A percentile compares a stretch with the other conserved stretches of the same genome.
phyloP scores from a whole-genome alignment of 2,113 vertebrate species.

The Etheostoma spectabile region DNA sequence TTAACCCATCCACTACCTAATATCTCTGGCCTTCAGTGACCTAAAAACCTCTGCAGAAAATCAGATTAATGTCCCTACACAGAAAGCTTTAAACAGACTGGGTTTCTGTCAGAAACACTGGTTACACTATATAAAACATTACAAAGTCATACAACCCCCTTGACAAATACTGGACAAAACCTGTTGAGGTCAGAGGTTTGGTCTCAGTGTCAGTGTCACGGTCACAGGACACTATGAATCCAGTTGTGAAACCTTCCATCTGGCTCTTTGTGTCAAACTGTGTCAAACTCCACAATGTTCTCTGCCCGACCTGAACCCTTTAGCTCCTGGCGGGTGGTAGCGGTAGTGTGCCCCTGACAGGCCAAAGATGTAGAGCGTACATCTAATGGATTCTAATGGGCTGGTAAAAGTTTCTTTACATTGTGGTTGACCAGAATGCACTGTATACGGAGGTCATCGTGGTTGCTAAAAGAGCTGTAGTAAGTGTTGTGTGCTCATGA shows the following conservation, averaged over 20 bases:
- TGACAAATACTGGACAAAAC: slow-evolving; percentile 7
- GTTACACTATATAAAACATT: not conserved
- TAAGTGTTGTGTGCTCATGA: not conserved
- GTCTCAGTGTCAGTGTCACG: not conserved
- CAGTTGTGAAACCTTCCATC: slow-evolving; percentile 7
- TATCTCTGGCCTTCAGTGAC: slow-evolving; percentile 6
- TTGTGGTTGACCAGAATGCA: not conserved
- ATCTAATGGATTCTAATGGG: slow-evolving; percentile 52
- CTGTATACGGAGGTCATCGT: slow-evolving; percentile 11
- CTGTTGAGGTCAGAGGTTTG: slow-evolving; percentile 8
- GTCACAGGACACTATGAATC: slow-evolving; percentile 8
- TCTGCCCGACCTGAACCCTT: slow-evolving; percentile 21
- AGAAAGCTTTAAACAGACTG: not conserved
- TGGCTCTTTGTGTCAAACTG: slow-evolving; percentile 17
- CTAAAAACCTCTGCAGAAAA: slow-evolving; percentile 14
- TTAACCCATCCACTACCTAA: not conserved
- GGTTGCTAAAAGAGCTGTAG: slow-evolving; percentile 1
- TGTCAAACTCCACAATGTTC: slow-evolving; percentile 1
- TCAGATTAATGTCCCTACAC: slow-evolving; percentile 2
- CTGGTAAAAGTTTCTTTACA: slow-evolving; percentile 24
- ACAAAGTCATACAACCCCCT: not conserved
- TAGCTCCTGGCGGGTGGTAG: slow-evolving; percentile 12
- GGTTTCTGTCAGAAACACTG: not conserved
- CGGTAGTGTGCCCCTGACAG: not conserved
- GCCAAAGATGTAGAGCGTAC: not conserved